Conservation (phyloP, 2,888 invertebrate genomes). For the Mimumesa dahlbomi region DNA sequence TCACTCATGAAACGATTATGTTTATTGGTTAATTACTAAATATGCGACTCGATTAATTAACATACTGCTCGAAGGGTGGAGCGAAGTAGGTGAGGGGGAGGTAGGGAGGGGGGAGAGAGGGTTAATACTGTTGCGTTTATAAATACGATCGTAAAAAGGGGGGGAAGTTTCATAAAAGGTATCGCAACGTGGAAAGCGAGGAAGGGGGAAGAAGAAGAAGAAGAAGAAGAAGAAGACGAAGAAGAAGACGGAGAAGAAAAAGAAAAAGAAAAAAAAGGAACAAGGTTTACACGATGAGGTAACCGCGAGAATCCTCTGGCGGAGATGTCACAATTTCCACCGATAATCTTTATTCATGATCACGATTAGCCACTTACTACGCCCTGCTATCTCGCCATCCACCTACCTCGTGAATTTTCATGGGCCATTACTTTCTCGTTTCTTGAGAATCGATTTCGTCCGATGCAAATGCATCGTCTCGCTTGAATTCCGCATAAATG, state of each 20-base stretch:
- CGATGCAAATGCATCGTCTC: constrained; percentile 22
- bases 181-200: no score
- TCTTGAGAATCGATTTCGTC: constrained; percentile 46
- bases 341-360: constrained; percentile 67
- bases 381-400: constrained; percentile 32
- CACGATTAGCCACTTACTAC: constrained; percentile 62
- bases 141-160: constrained; percentile 3
- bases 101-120: no score
- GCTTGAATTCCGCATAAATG: background rate
- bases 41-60: constrained; percentile 30
- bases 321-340: constrained; percentile 64
- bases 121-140: no score
- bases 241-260: no score
- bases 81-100: no score
- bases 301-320: constrained; percentile 48
- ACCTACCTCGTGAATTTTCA: constrained; percentile 63
- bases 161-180: background rate
- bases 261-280: background rate
- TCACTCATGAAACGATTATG: background rate
- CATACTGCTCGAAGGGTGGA: background rate
- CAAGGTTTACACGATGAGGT: constrained; percentile 40
- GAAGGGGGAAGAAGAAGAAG: no score
- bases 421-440: constrained; percentile 59
- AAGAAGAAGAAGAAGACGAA: no score
- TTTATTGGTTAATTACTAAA: constrained; percentile 18